A percentile compares a stretch with the other conserved stretches of the same genome.
phyloP scores from a whole-genome alignment of 2,113 vertebrate genomes.

The Nestor notabilis region DNA sequence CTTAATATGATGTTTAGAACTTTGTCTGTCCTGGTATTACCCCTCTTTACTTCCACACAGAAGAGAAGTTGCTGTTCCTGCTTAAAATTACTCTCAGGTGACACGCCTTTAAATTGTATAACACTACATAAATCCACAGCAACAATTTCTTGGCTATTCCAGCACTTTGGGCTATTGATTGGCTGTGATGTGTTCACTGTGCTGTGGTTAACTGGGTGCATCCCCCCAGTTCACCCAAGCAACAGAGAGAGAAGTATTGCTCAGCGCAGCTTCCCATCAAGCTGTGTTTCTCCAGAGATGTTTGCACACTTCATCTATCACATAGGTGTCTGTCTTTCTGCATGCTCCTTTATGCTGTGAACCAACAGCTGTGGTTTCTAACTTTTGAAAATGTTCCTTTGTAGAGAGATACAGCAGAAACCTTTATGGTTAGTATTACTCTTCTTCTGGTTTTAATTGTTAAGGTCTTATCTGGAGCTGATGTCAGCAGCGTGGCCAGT shows the following conservation, averaged over 20 bases:
- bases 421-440: neutral
- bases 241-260: neutral
- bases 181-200: neutral
- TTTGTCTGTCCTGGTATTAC: constrained; percentile 4
- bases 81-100: constrained; percentile 18
- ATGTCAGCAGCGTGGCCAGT: neutral
- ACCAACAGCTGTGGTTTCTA: neutral
- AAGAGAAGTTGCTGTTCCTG: neutral
- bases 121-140: constrained; percentile 36
- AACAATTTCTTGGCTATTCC: constrained; percentile 16
- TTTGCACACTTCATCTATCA: neutral
- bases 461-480: neutral
- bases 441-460: neutral
- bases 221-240: neutral
- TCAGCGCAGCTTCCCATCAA: neutral
- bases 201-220: neutral
- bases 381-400: neutral
- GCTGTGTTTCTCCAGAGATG: neutral
- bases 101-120: constrained; percentile 17
- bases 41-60: neutral
- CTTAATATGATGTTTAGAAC: neutral
- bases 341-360: neutral
- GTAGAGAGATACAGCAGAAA: neutral
- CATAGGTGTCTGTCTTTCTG: neutral
- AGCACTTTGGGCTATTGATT: neutral